These are phyloP conservation scores for Gymnoscelis rufifasciata DNA, from an alignment of 2,888 invertebrate species.

Conservation along the genomic window DNA sequence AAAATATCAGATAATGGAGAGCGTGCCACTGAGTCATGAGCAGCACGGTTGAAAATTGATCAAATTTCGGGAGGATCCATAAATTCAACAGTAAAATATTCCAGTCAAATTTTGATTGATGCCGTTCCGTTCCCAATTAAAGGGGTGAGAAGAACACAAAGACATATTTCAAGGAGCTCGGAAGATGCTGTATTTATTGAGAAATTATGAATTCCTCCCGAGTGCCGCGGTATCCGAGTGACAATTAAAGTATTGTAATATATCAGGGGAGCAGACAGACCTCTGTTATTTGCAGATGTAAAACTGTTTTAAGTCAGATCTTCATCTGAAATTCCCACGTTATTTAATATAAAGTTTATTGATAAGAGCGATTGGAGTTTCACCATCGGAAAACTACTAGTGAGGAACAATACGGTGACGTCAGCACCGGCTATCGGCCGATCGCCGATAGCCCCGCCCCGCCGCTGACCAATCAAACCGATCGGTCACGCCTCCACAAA, in stretches of 20 bases:
- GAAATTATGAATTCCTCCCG: conserved; percentile 47
- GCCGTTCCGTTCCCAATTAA: conserved; percentile 31
- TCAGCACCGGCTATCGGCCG: conserved; percentile 51
- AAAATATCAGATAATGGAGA: neutral
- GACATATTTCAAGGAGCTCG: conserved; percentile 48
- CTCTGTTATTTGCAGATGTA: neutral
- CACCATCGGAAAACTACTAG: conserved; percentile 22
- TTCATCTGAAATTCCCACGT: conserved; percentile 11
- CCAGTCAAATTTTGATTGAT: conserved; percentile 34
- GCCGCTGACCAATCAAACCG: conserved; percentile 63
- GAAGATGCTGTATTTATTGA: conserved; percentile 48
- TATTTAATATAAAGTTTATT: conserved; percentile 17
- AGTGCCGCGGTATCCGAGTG: conserved; percentile 23
- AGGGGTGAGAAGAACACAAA: conserved; percentile 38
- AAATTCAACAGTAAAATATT: conserved; percentile 23
- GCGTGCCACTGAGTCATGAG: neutral
- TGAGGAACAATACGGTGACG: conserved; percentile 33
- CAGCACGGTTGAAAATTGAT: conserved; percentile 15
- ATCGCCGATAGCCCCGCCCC: conserved; percentile 59
- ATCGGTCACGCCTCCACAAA: conserved; percentile 51
- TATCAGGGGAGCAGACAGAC: conserved; percentile 11
- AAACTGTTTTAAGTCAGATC: neutral
- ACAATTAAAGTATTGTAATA: conserved; percentile 27
- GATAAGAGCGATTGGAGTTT: conserved; percentile 15
- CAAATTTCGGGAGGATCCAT: conserved; percentile 20